phyloP scores from a whole-genome alignment of 2,888 invertebrate genomes.

The Apamea epomidion region DNA sequence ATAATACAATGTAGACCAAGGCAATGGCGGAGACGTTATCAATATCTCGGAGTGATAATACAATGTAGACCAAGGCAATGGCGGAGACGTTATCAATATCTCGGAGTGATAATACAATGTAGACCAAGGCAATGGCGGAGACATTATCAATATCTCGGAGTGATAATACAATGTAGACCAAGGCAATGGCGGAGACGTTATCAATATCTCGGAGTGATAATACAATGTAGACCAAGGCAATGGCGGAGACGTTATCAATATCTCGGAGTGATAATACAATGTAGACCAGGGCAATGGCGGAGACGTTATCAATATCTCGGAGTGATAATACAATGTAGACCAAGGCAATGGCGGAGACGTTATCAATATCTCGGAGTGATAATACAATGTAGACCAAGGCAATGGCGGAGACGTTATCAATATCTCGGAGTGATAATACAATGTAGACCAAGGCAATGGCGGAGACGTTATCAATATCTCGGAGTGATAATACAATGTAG shows the following conservation, averaged over 20 bases:
- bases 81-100: constrained; percentile 55
- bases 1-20: constrained; percentile 69
- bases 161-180: constrained; percentile 67
- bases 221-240: constrained; percentile 71
- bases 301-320: constrained; percentile 45
- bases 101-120: constrained; percentile 61
- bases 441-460: constrained; percentile 71
- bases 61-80: constrained; percentile 71
- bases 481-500: constrained; percentile 64
- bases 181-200: constrained; percentile 66
- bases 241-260: constrained; percentile 52
- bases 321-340: constrained; percentile 65
- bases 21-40: constrained; percentile 62
- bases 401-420: constrained; percentile 54
- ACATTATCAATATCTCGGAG: constrained; percentile 40
- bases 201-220: constrained; percentile 47
- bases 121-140: constrained; percentile 69
- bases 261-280: constrained; percentile 52
- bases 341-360: constrained; percentile 67
- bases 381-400: constrained; percentile 71
- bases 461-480: constrained; percentile 52
- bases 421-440: constrained; percentile 49
- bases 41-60: constrained; percentile 45
- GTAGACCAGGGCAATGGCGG: constrained; percentile 71
- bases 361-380: constrained; percentile 45